Evolutionary conservation across 2,888 invertebrate species (phyloP), one percentile per base, ranked within the genome.

Genomic region (Mimachlamys varia): DNA sequence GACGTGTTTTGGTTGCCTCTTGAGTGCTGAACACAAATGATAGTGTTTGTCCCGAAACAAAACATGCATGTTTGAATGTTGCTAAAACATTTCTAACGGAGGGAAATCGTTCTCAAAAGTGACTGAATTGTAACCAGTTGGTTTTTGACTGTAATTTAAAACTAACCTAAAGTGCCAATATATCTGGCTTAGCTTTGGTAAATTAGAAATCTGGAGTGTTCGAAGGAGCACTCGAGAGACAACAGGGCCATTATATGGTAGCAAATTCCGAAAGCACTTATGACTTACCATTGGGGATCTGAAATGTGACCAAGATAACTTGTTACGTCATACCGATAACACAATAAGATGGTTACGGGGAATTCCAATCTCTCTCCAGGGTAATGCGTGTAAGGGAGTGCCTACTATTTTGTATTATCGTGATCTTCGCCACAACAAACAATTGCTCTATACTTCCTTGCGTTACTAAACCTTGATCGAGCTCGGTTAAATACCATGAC

Each of bases 241-340:
- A 76, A 76, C 76, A 7, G 0, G 33, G 2, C 27, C 76, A 10
- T 10, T 7, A 33, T 33, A 27, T 76, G 76, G 76, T 33, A 76
- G 76, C 33, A 33, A 33, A 76, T 76, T 76, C 27, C 15, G 76
- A 33, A 76, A 76, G 33, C 76, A 33, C 76, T 76, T 76, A 33
- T 33, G 17, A 76, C 76, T 76, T 76, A 76, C 76, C 76, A 76
- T 33, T 76, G 76, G 33, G 76, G 76, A 76, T 76, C 76, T 76
- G 76, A 76, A 76, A 76, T 7, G 76, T 76, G 76, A 76, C 33
- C 33, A 76, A n/a, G 33, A 76, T 33, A 33, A 33, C 22, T 19
- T 33, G 22, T 76, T 76, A 76, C 76, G 33, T 76, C 12, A 76
- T 76, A 15, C 0, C 3, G 33, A 76, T 76, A 33, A 76, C 33